These are phyloP conservation scores for Chaenogobius annularis DNA, from an alignment of 2,113 vertebrate genomes.

Conservation along the genomic window DNA sequence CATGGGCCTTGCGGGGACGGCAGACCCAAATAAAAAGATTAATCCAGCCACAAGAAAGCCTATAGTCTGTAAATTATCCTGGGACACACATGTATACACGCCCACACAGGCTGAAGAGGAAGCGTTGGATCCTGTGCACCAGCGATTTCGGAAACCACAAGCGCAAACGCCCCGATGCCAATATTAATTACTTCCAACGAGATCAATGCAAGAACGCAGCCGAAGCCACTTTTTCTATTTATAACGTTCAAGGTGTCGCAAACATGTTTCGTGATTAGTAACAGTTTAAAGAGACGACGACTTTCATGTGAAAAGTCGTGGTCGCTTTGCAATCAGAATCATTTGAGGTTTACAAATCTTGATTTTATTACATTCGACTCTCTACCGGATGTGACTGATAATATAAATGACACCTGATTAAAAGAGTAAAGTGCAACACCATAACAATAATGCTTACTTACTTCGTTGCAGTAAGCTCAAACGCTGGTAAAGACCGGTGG, in stretches of 20 bases:
- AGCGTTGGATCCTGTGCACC: slow-evolving; percentile 23
- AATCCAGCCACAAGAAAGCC: slow-evolving; percentile 20
- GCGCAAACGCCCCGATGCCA: slow-evolving; percentile 44
- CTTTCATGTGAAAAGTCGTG: neutral
- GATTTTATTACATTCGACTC: neutral
- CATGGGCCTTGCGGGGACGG: slow-evolving; percentile 16
- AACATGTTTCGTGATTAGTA: too few species aligned
- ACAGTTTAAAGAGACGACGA: neutral
- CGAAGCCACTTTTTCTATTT: neutral
- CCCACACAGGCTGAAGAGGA: slow-evolving; percentile 22
- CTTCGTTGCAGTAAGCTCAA: neutral
- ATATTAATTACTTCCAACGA: slow-evolving; percentile 47
- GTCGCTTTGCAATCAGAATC: neutral
- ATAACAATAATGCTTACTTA: neutral
- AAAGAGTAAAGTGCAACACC: neutral
- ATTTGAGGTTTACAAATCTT: neutral
- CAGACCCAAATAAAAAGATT: slow-evolving; percentile 32
- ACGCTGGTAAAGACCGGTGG: neutral
- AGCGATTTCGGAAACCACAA: slow-evolving; percentile 58
- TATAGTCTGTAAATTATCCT: slow-evolving; percentile 27
- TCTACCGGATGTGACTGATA: neutral
- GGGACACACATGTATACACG: slow-evolving; percentile 24
- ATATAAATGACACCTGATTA: neutral
- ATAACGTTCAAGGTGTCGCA: too few species aligned
- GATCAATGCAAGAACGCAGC: neutral